A percentile compares a stretch with the other conserved stretches of the same genome.
These are phyloP conservation scores for Pterois miles DNA, from an alignment of 2,797 vertebrate genomes.

Conservation along the genomic window DNA sequence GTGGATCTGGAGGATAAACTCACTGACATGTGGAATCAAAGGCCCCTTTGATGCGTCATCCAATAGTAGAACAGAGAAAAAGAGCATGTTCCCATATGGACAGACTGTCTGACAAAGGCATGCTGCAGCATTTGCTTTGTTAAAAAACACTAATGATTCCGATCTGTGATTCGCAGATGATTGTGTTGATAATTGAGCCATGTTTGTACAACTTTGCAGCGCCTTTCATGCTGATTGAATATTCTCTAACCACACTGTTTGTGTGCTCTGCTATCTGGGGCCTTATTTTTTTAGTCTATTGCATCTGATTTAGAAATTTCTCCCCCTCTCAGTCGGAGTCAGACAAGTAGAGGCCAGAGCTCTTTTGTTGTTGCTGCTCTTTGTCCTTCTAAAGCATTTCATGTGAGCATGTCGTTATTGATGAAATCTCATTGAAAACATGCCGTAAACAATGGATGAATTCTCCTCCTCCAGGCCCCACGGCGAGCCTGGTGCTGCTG, in stretches of 20 bases:
- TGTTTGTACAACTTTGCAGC: constrained; percentile 14
- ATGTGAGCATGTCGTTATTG: neutral
- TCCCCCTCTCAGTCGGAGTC: neutral
- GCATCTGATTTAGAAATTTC: constrained; percentile 5
- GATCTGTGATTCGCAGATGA: constrained; percentile 36
- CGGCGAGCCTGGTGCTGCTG: constrained; percentile 88
- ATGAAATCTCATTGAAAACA: neutral
- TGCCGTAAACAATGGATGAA: neutral
- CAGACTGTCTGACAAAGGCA: constrained; percentile 53
- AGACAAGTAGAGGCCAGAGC: constrained; percentile 3
- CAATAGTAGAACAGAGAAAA: constrained; percentile 44
- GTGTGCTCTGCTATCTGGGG: neutral
- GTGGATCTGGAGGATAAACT: constrained; percentile 41
- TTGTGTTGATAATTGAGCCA: constrained; percentile 25
- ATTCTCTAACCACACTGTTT: neutral
- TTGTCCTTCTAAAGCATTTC: constrained; percentile 2
- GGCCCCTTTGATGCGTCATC: constrained; percentile 58
- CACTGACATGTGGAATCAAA: constrained; percentile 57
- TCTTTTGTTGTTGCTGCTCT: neutral
- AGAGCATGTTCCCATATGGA: constrained; percentile 40
- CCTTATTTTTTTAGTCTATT: constrained; percentile 7
- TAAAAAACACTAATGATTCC: constrained; percentile 31
- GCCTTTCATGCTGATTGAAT: constrained; percentile 17
- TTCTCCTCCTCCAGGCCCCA: constrained; percentile 82
- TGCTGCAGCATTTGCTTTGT: constrained; percentile 42